Evolutionary conservation across 2,113 vertebrate genomes (phyloP).

Genomic region (Cavia porcellus): DNA sequence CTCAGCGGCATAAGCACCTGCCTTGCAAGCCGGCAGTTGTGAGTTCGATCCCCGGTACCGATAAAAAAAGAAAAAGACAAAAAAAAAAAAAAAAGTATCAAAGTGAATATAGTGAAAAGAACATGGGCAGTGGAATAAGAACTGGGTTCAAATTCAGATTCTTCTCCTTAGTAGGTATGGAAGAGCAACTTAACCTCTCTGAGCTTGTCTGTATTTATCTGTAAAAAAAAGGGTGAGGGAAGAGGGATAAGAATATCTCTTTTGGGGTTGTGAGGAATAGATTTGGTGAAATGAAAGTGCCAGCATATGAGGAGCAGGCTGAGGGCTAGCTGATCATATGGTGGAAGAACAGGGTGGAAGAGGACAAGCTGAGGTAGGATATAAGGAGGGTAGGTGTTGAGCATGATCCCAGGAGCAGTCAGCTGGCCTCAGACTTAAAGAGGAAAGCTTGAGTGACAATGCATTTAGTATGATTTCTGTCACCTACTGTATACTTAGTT

Average conservation of each 20-base stretch:
- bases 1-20: too few relatives aligned
- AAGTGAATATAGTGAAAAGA: background rate
- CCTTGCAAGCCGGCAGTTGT: too few relatives aligned
- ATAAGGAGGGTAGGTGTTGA: background rate
- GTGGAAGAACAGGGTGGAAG: background rate
- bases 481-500: background rate
- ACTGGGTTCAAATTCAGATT: background rate
- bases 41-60: too few relatives aligned
- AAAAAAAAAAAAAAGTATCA: background rate
- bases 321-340: background rate
- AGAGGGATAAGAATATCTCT: background rate
- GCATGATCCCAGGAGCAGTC: background rate
- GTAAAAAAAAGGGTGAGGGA: background rate
- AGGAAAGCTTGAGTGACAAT: conserved; percentile 31
- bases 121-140: background rate
- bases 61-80: too few relatives aligned
- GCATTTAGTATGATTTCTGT: background rate
- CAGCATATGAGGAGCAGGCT: background rate
- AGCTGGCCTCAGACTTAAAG: background rate
- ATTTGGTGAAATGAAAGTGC: background rate
- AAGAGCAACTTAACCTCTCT: background rate
- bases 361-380: background rate
- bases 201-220: background rate
- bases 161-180: background rate
- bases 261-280: conserved; percentile 10